phyloP scores from a whole-genome alignment of 2,797 vertebrate species.

The Momotus momota region DNA sequence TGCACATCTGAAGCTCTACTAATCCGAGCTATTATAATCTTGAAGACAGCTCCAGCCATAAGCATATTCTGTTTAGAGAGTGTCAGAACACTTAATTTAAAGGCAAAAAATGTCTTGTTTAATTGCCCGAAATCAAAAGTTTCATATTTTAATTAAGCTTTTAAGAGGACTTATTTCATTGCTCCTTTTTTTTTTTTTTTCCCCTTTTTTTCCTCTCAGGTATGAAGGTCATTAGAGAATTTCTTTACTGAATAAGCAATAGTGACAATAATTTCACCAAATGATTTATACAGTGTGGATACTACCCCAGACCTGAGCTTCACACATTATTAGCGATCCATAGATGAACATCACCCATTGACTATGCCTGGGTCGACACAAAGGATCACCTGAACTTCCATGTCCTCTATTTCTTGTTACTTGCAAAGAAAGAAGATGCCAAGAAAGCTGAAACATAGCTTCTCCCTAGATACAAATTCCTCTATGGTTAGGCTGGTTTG shows the following conservation, averaged over 20 bases:
- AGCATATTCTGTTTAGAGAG: conserved; percentile 9
- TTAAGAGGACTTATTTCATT: conserved; percentile 32
- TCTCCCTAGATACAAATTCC: neutral
- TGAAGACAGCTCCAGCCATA: neutral
- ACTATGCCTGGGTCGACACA: neutral
- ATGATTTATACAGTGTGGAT: neutral
- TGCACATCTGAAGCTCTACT: conserved; percentile 31
- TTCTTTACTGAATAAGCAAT: neutral
- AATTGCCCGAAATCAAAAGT: conserved; percentile 64
- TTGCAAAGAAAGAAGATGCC: neutral
- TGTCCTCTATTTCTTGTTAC: neutral
- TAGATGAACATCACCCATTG: neutral
- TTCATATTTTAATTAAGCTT: conserved; percentile 62
- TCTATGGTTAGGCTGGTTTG: neutral
- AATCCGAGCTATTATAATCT: neutral
- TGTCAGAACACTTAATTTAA: conserved; percentile 10
- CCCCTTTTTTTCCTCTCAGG: neutral
- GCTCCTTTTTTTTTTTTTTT: neutral
- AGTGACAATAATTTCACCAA: neutral
- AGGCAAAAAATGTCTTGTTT: conserved; percentile 48
- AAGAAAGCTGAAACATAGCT: neutral
- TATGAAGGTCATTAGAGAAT: conserved; percentile 39
- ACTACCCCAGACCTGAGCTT: neutral
- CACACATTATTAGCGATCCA: neutral
- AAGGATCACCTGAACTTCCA: neutral